Evolutionary conservation across 2,113 vertebrate species (phyloP), one percentile per base, ranked within the genome.

Genomic region (Monopterus albus): DNA sequence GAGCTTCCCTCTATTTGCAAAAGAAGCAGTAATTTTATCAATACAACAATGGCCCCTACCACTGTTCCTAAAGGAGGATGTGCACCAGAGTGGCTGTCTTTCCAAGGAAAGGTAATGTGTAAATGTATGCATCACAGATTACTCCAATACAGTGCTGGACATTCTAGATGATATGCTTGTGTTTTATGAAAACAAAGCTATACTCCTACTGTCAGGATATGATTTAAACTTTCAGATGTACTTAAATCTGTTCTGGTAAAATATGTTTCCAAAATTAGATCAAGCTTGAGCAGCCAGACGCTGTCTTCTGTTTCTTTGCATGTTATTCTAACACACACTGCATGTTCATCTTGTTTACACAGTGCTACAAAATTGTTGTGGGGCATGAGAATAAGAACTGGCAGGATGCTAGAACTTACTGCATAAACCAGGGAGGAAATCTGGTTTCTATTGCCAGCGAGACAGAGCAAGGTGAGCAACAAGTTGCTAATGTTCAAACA

Each of bases 351-450:
- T 56, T 82, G 23, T 86, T 81, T 69, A 26, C 25, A 72, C 69
- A 98, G 97, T 99, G 98, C 87, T 96, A 96, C 87, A 96, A 90
- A 89, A 67, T 96, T 47, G 91, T 95, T 79, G n/a, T n/a, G n/a
- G 79, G 72, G 3, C 78, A 74, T 59, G 89, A 93, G 23, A 91
- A 57, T 51, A 91, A 92, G 68, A 61, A 31, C 6, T 99, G 98
- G 98, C 85, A 92, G 11, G 77, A 93, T 0, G 95, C 96, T 63
- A 91, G 98, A 50, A 82, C 84, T 26, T 53, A 89, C 88, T 99
- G 98, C 82, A 71, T 87, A 35, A 83, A 73, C 60, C 88, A 92
- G 53, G 94, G 94, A 88, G 98, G 96, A 83, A 98, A 98, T 83
- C 83, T 99, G 75, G 95, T 86, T 35, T 93, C 95, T 9, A 83